Evolutionary conservation across 2,888 invertebrate species (phyloP).

Genomic region (Amblyteles armatorius): DNA sequence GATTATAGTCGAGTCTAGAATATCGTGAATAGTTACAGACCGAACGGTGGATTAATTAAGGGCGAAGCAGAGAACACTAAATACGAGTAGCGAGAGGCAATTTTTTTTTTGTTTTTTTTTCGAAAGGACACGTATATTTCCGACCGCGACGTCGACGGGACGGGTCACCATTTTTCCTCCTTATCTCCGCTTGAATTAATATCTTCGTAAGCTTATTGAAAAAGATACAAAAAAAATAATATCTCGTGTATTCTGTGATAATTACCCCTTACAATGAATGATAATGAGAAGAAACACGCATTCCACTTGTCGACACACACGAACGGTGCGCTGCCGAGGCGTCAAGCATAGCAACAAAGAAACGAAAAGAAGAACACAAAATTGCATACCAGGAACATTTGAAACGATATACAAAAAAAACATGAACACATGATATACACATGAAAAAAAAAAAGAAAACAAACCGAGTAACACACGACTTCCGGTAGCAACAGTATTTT

Average conservation of each 20-base stretch:
- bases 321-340: constrained; percentile 24
- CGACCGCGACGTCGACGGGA: constrained; percentile 69
- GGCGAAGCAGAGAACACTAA: constrained; percentile 5
- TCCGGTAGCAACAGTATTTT: constrained; percentile 79
- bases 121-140: constrained; percentile 46
- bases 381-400: constrained; percentile 53
- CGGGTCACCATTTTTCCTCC: constrained; percentile 74
- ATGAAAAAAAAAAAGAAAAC: constrained; percentile 9
- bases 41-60: constrained; percentile 41
- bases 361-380: not conserved
- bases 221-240: constrained; percentile 73
- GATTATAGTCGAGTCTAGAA: constrained; percentile 77
- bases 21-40: constrained; percentile 78
- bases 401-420: constrained; percentile 21
- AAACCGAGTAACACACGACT: constrained; percentile 71
- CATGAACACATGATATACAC: constrained; percentile 29
- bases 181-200: constrained; percentile 82
- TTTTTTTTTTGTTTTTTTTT: not conserved
- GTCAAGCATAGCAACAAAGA: constrained; percentile 26
- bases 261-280: constrained; percentile 78
- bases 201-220: constrained; percentile 80
- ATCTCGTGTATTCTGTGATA: constrained; percentile 84
- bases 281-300: constrained; percentile 50
- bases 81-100: constrained; percentile 19
- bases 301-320: constrained; percentile 62